A percentile compares a stretch with the other conserved stretches of the same genome.
Evolutionary conservation across 2,113 vertebrate species (phyloP).

Genomic region (Dromas ardeola): DNA sequence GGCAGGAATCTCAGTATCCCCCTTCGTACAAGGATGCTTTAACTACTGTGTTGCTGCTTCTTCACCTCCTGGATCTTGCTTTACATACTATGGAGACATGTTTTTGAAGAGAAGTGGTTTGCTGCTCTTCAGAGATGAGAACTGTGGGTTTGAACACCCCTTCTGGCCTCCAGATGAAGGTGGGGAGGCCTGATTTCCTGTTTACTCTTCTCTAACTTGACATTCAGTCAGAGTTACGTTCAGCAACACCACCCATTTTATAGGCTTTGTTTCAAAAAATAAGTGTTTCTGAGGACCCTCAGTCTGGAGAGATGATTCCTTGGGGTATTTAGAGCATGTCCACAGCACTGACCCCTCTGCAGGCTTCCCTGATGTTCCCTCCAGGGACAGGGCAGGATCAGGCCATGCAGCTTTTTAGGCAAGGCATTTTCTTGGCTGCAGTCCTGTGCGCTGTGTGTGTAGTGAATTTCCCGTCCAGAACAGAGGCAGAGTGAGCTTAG

Average conservation of each 20-base stretch:
- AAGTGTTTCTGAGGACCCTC: not conserved
- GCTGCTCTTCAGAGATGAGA: not conserved
- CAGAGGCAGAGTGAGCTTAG: not conserved
- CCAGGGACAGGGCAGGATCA: not conserved
- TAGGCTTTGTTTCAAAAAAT: not conserved
- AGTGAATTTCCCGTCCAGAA: not conserved
- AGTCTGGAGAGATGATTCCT: not conserved
- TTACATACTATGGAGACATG: not conserved
- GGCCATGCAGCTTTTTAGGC: not conserved
- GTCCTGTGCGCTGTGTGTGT: not conserved
- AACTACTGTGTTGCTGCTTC: not conserved
- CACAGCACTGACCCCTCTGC: not conserved
- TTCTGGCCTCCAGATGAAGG: not conserved
- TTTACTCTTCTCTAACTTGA: not conserved
- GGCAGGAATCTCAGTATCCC: not conserved
- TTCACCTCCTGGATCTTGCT: not conserved
- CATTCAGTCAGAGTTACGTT: not conserved
- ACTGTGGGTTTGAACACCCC: not conserved
- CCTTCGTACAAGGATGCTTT: not conserved
- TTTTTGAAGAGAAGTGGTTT: not conserved
- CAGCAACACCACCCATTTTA: not conserved
- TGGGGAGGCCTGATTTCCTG: not conserved
- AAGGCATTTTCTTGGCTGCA: not conserved
- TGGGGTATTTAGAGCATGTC: not conserved
- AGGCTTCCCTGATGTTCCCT: not conserved